phyloP scores from a whole-genome alignment of 2,113 vertebrate species.

The Toxostoma redivivum region DNA sequence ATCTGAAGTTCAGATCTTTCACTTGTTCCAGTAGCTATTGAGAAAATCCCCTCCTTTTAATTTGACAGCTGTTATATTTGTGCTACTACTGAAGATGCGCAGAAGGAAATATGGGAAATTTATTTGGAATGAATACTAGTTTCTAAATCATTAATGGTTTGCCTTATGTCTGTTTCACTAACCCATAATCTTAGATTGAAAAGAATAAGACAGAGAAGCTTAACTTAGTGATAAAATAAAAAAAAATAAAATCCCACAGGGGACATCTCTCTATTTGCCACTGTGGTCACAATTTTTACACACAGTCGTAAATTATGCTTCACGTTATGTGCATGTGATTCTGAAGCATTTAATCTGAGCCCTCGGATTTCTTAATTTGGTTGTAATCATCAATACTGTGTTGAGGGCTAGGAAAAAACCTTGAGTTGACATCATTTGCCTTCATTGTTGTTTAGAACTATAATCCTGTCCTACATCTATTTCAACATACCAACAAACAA shows the following conservation, averaged over 20 bases:
- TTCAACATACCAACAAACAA: not conserved
- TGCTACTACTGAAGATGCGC: rapidly evolving
- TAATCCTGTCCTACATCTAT: not conserved
- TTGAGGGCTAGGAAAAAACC: rapidly evolving
- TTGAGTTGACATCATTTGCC: rapidly evolving
- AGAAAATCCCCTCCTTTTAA: not conserved
- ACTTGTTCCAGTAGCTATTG: not conserved
- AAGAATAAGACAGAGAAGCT: not conserved
- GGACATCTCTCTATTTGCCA: not conserved
- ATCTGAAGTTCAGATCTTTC: not conserved
- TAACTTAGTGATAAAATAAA: not conserved
- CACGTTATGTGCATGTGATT: not conserved
- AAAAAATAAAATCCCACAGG: not conserved
- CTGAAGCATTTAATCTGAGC: not conserved
- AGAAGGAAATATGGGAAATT: not conserved
- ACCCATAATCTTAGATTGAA: not conserved
- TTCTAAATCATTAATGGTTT: not conserved
- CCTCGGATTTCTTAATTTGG: not conserved
- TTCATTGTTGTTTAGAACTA: not conserved
- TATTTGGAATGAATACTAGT: not conserved
- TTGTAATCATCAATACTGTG: rapidly evolving
- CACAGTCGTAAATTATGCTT: not conserved
- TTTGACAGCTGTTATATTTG: not conserved
- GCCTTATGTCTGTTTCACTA: not conserved
- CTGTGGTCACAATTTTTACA: not conserved